Conservation (phyloP, 2,113 vertebrate genomes). For the Xenopus borealis region DNA sequence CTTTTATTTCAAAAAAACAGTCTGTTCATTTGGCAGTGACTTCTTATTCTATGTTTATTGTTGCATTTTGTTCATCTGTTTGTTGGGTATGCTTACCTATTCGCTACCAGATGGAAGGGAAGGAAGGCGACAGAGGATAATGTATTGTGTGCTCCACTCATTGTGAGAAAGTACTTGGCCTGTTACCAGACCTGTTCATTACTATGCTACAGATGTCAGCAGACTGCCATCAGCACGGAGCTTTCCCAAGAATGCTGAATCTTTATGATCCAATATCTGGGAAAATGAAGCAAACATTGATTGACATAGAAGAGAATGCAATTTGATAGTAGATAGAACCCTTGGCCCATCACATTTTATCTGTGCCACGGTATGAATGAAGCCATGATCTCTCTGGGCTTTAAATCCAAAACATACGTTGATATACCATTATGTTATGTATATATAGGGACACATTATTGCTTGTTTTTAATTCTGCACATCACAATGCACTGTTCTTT, state of each 20-base stretch:
- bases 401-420: neutral
- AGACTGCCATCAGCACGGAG: neutral
- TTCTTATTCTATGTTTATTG: too few relatives aligned
- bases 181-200: too few relatives aligned
- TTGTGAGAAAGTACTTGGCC: neutral
- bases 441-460: neutral
- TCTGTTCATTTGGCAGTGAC: too few relatives aligned
- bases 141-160: neutral
- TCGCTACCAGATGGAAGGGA: too few relatives aligned
- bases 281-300: too few relatives aligned
- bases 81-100: too few relatives aligned
- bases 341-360: neutral
- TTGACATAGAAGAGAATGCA: neutral
- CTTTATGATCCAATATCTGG: too few relatives aligned
- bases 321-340: neutral
- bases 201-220: neutral
- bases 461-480: neutral
- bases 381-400: neutral
- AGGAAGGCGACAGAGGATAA: neutral
- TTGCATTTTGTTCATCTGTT: too few relatives aligned
- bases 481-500: neutral
- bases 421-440: neutral
- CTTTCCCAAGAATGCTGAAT: neutral
- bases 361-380: neutral
- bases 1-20: too few relatives aligned